Evolutionary conservation across 1,140 invertebrate species (phyloP).

Genomic region (Elymnias hypermnestra): DNA sequence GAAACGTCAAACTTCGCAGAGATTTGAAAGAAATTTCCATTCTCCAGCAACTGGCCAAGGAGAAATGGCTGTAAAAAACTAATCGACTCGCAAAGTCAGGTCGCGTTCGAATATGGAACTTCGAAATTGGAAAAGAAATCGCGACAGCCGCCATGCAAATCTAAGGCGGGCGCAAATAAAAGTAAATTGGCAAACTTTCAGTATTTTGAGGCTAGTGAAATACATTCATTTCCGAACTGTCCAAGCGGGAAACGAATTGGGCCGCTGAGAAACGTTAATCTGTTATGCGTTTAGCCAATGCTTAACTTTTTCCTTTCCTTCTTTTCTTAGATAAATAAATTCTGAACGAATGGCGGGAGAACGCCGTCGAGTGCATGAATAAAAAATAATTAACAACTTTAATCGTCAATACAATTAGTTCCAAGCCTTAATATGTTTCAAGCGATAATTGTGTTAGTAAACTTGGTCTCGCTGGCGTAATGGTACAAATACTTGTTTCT

Average conservation of each 20-base stretch:
- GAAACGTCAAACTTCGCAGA: conserved; percentile 15
- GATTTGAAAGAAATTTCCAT: conserved; percentile 25
- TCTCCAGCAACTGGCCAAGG: conserved; percentile 24
- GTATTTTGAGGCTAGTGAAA: conserved; percentile 27
- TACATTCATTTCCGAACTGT: conserved; percentile 20
- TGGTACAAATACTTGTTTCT: no score
- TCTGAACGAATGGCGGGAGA: no score
- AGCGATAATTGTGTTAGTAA: no score
- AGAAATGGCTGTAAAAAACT: conserved; percentile 31
- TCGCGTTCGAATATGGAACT: conserved; percentile 33
- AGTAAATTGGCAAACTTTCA: conserved; percentile 32
- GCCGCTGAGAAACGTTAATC: conserved; percentile 3
- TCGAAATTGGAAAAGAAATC: conserved; percentile 35
- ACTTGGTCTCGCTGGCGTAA: no score
- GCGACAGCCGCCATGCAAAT: conserved; percentile 29
- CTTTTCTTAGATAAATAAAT: no score
- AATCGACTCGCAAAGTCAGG: conserved; percentile 29
- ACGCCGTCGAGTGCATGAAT: no score
- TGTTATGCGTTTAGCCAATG: no score
- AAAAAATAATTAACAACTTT: no score
- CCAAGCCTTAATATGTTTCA: no score
- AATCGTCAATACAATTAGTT: no score
- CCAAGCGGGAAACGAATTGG: conserved; percentile 3
- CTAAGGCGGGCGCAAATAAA: conserved; percentile 29
- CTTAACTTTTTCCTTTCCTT: no score